These are phyloP conservation scores for Psilanteris sp. DNA, from an alignment of 1,140 invertebrate species.

Conservation along the genomic window DNA sequence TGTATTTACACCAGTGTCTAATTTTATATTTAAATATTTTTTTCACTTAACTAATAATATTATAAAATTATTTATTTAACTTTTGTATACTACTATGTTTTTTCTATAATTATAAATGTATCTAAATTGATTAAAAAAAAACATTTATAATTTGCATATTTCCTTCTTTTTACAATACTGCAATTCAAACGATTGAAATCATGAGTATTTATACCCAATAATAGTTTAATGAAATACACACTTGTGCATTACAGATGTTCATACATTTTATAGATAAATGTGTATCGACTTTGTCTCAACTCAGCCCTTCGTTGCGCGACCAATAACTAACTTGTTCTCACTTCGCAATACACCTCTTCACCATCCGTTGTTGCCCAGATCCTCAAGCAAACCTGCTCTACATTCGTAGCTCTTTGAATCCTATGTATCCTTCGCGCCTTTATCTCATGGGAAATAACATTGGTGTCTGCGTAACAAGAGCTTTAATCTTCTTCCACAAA, in stretches of 20 bases:
- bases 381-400: constrained; percentile 42
- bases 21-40: too few relatives aligned
- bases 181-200: too few relatives aligned
- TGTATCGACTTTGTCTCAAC: constrained; percentile 56
- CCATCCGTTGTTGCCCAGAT: constrained; percentile 57
- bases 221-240: constrained; percentile 5
- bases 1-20: too few relatives aligned
- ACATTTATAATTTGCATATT: too few relatives aligned
- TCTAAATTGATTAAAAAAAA: too few relatives aligned
- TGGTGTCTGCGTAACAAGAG: constrained; percentile 57
- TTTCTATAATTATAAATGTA: too few relatives aligned
- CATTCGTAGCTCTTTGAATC: constrained; percentile 58
- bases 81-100: too few relatives aligned
- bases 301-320: constrained; percentile 50
- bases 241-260: constrained; percentile 56
- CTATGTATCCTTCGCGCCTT: constrained; percentile 45
- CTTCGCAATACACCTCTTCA: constrained; percentile 65
- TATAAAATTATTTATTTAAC: too few relatives aligned
- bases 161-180: too few relatives aligned
- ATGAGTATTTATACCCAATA: constrained; percentile 9
- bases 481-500: constrained; percentile 63
- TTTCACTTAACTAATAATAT: too few relatives aligned
- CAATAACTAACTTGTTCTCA: constrained; percentile 70
- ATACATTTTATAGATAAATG: constrained; percentile 52
- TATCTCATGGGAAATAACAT: constrained; percentile 65